Base-by-base conservation (phyloP, 2,888 invertebrate species). In the Rhaphigaster nebulosa region DNA sequence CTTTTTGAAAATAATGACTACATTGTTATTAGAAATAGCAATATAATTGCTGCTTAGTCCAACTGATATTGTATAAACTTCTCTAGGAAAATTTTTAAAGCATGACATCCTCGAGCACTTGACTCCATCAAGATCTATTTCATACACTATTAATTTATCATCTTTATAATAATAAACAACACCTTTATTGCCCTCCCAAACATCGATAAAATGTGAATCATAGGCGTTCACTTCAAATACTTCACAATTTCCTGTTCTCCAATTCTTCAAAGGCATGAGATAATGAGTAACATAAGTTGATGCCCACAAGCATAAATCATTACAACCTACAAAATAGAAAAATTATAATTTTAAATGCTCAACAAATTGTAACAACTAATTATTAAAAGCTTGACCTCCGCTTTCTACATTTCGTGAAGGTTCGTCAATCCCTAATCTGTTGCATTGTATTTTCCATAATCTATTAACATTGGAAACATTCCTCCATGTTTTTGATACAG, bases 21-120 rank as follows among this genome's bases (percentile, higher is more conserved):
- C 10, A 80, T 90, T 90, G 15, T n/a, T 52, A 80, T 90, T 90
- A 15, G 90, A 90, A 41, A 90, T 76, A 23, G 80, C 90, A 70
- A 90, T 8, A 20, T 90, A 80, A 90, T 90, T 45, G 45, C 65
- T 80, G 15, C 52, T 52, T 80, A 90, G 52, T 12, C 80, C 90
- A 2, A 90, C 54, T 23, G 90, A 80, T 52, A 90, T 29, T 20
- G 76, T 50, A 80, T 29, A 80, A 34, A 80, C 38, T 45, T 80
- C 54, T 90, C 50, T 41, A 54, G 76, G 45, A 4, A 90, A 45
- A 76, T 38, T n/a, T 50, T 70, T 20, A 76, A 90, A 90, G 34
- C 34, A 70, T n/a, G 90, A 80, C 29, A 90, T 41, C 26, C 54
- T 23, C 4, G 4, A 52, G 29, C 76, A 80, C 45, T 76, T 52